Evolutionary conservation across 2,797 vertebrate genomes (phyloP), one percentile per base, ranked within the genome.

Genomic region (Mus spretus): DNA sequence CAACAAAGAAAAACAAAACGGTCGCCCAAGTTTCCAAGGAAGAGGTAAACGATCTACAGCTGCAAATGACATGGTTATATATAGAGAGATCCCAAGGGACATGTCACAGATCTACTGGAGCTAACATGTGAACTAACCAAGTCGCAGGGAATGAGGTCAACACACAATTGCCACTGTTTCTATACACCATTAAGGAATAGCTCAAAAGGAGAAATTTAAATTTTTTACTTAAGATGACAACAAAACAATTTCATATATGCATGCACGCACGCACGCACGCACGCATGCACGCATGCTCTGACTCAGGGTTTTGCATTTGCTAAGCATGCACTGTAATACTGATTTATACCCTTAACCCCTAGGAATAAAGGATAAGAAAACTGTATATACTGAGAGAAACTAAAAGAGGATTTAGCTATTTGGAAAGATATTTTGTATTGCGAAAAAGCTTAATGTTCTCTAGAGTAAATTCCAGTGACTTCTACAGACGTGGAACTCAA

Each of bases 11-110:
- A 37, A 72, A 70, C 10, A 67, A 44, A n/a, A 70, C 26, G 50
- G 55, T 75, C 50, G 78, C 22, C 53, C 28, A 89, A 75, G 80
- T 40, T 88, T 61, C 44, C 61, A 91, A 47, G 70, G n/a, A 88
- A 91, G 61, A 82, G 75, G 44, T 34, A 74, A 94, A 95, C 47
- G n/a, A 70, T 61, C 17, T 91, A 44, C 3, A 87, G 26, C 80
- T 65, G 44, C 44, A 81, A 44, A 80, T 63, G 55, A 88, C 65
- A 88, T 55, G 67, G 20, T 55, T 4, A 70, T 74, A 63, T 2
- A 70, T 22, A 80, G 50, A 31, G 28, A 83, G 70, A 91, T 75
- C 57, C 44, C 22, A 74, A 57, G n/a, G 20, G 53, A 22, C 28
- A 86, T 10, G 37, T 57, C 40, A 55, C 61, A 37, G 53, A 50